phyloP scores from a whole-genome alignment of 2,888 invertebrate genomes.

The Athalia rosae region DNA sequence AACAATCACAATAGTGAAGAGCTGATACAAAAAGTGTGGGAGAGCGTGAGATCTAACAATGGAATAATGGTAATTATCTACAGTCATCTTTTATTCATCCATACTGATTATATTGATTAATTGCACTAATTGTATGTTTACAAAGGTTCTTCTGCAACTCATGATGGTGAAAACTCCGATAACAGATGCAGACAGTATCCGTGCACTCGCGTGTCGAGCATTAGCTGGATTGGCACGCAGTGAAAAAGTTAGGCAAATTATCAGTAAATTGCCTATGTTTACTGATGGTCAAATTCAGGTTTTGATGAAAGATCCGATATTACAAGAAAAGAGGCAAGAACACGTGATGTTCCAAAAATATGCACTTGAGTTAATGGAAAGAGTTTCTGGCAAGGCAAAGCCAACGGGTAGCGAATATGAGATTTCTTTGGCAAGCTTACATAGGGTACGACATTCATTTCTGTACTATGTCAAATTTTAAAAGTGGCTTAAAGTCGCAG shows the following conservation, averaged over 20 bases:
- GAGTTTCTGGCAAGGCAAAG: slow-evolving; percentile 93
- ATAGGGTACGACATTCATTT: slow-evolving; percentile 79
- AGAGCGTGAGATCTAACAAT: slow-evolving; percentile 93
- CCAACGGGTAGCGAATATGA: slow-evolving; percentile 86
- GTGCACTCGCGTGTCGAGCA: slow-evolving; percentile 94
- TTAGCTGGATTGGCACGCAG: slow-evolving; percentile 95
- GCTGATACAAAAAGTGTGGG: slow-evolving; percentile 94
- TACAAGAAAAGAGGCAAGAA: slow-evolving; percentile 96
- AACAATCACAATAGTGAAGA: slow-evolving; percentile 85
- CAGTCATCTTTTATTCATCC: neutral
- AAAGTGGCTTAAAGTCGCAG: neutral
- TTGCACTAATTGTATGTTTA: slow-evolving; percentile 45
- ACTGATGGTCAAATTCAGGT: slow-evolving; percentile 94
- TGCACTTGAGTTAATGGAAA: slow-evolving; percentile 91
- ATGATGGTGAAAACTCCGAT: slow-evolving; percentile 95
- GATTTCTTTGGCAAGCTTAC: slow-evolving; percentile 91
- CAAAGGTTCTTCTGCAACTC: slow-evolving; percentile 86
- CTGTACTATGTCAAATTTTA: slow-evolving; percentile 6
- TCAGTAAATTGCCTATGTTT: slow-evolving; percentile 95
- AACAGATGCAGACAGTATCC: slow-evolving; percentile 96
- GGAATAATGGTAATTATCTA: slow-evolving; percentile 88
- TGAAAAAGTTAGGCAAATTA: slow-evolving; percentile 94
- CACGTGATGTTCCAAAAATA: slow-evolving; percentile 97
- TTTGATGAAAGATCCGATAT: slow-evolving; percentile 96
- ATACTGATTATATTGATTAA: slow-evolving; percentile 14